Evolutionary conservation across 2,888 invertebrate species (phyloP).

Genomic region (Mythimna albipuncta): DNA sequence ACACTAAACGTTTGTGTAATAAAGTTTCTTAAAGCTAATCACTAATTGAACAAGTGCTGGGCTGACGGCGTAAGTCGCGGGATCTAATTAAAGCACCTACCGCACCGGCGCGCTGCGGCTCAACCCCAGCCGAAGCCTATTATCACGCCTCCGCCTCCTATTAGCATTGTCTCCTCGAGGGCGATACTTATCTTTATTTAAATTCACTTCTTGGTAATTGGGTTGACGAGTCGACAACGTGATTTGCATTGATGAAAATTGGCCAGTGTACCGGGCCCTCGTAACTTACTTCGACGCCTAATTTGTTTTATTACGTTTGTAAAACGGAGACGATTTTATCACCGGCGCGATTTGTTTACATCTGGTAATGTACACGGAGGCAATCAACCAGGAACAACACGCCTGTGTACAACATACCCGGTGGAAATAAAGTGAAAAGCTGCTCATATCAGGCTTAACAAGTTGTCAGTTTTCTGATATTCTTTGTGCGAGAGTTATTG

Average conservation of each 20-base stretch:
- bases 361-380: conserved; percentile 53
- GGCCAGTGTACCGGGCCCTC: conserved; percentile 82
- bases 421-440: conserved; percentile 17
- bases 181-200: conserved; percentile 91
- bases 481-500: conserved; percentile 46
- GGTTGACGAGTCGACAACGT: conserved; percentile 91
- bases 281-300: conserved; percentile 83
- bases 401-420: neutral
- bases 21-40: conserved; percentile 85
- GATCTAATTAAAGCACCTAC: conserved; percentile 90
- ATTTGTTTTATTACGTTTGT: conserved; percentile 87
- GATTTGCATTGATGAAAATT: conserved; percentile 91
- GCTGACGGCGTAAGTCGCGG: conserved; percentile 87
- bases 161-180: conserved; percentile 91
- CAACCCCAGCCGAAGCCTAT: conserved; percentile 87
- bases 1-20: conserved; percentile 74
- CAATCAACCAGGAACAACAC: conserved; percentile 31
- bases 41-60: conserved; percentile 90
- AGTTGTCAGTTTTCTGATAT: conserved; percentile 40
- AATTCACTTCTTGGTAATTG: conserved; percentile 91
- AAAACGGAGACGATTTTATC: conserved; percentile 76
- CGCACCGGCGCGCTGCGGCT: conserved; percentile 74
- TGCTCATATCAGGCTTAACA: conserved; percentile 37
- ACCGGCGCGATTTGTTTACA: conserved; percentile 59
- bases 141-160: conserved; percentile 89